These are phyloP conservation scores for Drymodes brunneopygia DNA, from an alignment of 2,113 vertebrate genomes.

Conservation along the genomic window DNA sequence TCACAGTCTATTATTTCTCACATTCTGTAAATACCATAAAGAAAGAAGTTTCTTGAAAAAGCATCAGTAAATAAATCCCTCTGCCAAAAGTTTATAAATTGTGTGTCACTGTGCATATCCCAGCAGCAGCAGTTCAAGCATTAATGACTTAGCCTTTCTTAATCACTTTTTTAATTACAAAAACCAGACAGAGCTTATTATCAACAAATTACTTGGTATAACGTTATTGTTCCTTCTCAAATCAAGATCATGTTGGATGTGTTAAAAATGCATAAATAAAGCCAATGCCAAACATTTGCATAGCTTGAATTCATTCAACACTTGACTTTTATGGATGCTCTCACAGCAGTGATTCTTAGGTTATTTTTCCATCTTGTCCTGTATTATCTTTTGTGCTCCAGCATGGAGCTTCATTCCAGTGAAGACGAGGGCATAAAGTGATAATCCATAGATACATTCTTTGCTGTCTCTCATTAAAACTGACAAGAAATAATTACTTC, in stretches of 20 bases:
- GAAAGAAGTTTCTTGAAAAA: not conserved
- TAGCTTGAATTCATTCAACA: not conserved
- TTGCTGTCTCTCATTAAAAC: slow-evolving; percentile 5
- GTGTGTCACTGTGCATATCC: not conserved
- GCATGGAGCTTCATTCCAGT: not conserved
- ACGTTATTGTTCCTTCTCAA: slow-evolving; percentile 41
- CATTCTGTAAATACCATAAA: not conserved
- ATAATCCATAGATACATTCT: not conserved
- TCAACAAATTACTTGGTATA: slow-evolving; percentile 34
- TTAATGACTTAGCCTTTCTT: slow-evolving; percentile 31
- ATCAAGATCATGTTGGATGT: not conserved
- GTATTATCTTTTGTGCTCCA: not conserved
- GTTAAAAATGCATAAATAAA: not conserved
- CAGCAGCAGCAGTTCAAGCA: not conserved
- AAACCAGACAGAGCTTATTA: slow-evolving; percentile 31
- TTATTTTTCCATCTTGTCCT: not conserved
- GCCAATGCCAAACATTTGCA: not conserved
- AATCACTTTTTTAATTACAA: slow-evolving; percentile 46
- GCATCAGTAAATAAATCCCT: slow-evolving; percentile 14
- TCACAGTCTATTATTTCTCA: not conserved
- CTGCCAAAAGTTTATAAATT: slow-evolving; percentile 25
- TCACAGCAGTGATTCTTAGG: not conserved
- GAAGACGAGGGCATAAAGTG: not conserved
- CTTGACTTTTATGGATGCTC: not conserved
- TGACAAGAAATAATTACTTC: slow-evolving; percentile 41